Percentiles rank a stretch among this genome's conserved stretches.
phyloP scores from a whole-genome alignment of 92 coral and sea anemone genomes.

The Actinernus sp. region DNA sequence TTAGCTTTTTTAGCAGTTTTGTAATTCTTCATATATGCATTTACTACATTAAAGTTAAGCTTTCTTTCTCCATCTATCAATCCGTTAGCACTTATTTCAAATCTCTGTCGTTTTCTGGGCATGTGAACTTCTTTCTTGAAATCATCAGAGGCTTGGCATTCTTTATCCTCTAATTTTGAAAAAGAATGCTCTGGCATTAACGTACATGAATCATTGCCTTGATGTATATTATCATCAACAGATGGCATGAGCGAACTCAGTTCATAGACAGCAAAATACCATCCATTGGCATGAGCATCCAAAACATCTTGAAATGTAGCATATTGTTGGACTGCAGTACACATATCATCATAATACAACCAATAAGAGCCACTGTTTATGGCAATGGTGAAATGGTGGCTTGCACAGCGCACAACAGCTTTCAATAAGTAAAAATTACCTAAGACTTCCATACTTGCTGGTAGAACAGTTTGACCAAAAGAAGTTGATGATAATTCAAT shows the following conservation, averaged over 20 bases:
- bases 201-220: background rate
- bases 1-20: background rate
- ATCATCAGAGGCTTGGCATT: too few species aligned
- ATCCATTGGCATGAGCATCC: conserved; percentile 22
- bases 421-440: conserved; percentile 38
- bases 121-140: too few species aligned
- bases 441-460: conserved; percentile 31
- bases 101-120: too few species aligned
- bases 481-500: conserved; percentile 54
- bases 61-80: too few species aligned
- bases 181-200: too few species aligned
- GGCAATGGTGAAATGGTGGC: conserved; percentile 59
- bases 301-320: conserved; percentile 22
- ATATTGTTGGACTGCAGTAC: conserved; percentile 21
- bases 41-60: background rate
- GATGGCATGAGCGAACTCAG: background rate
- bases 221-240: background rate
- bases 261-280: conserved; percentile 53
- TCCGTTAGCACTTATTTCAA: background rate
- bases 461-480: conserved; percentile 30
- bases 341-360: conserved; percentile 32
- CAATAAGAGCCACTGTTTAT: conserved; percentile 29
- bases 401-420: conserved; percentile 56
- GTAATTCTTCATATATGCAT: background rate
- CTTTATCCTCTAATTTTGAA: too few species aligned